Conservation (phyloP, 2,888 invertebrate genomes). For the Pheosia tremula region DNA sequence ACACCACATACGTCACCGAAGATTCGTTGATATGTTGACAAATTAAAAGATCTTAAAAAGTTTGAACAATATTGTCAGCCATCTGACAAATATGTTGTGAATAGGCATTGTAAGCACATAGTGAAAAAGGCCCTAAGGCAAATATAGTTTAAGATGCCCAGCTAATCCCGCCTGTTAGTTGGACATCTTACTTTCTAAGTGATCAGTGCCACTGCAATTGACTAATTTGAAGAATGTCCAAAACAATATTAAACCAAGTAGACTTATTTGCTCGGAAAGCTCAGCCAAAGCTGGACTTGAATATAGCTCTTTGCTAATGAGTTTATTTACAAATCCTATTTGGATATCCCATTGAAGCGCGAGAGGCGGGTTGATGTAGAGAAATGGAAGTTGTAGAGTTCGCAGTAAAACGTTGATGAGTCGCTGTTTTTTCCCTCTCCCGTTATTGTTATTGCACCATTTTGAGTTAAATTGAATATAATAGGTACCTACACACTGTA, state of each 20-base stretch:
- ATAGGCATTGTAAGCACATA: too few relatives aligned
- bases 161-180: too few relatives aligned
- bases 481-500: not conserved
- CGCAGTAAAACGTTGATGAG: not conserved
- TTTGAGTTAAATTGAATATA: not conserved
- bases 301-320: constrained; percentile 1
- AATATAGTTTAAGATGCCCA: too few relatives aligned
- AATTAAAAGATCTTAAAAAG: too few relatives aligned
- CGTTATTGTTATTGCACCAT: not conserved
- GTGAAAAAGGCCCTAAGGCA: too few relatives aligned
- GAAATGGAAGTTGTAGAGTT: not conserved
- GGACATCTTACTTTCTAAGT: too few relatives aligned
- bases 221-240: too few relatives aligned
- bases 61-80: too few relatives aligned
- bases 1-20: too few relatives aligned
- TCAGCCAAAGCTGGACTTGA: not conserved
- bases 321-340: constrained; percentile 3
- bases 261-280: not conserved
- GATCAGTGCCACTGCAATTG: too few relatives aligned
- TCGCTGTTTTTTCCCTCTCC: not conserved
- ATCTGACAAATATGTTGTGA: too few relatives aligned
- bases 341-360: constrained; percentile 1
- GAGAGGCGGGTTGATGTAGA: not conserved
- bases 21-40: too few relatives aligned
- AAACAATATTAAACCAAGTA: not conserved